These are phyloP conservation scores for Loxodonta africana DNA, from an alignment of 2,113 vertebrate genomes.

Conservation along the genomic window DNA sequence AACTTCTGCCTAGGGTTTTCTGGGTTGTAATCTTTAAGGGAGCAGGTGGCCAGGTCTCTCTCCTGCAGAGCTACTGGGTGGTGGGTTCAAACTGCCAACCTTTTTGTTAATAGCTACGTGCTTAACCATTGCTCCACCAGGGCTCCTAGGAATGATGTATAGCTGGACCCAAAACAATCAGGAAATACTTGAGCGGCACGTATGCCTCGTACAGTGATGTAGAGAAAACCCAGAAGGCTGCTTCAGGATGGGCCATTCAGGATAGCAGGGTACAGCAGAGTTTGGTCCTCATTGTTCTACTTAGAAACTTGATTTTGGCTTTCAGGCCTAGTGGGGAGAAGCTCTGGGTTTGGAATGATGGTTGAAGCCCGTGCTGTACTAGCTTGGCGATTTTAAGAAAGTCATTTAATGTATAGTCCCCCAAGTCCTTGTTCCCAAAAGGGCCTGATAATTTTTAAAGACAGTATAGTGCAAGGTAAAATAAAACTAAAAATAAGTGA, in stretches of 20 bases:
- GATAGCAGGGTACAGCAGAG: neutral
- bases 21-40: too few relatives aligned
- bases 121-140: too few relatives aligned
- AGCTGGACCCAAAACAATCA: neutral
- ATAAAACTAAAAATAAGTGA: neutral
- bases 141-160: neutral
- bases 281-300: neutral
- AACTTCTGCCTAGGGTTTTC: too few relatives aligned
- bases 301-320: neutral
- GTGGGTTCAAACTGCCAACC: too few relatives aligned
- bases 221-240: neutral
- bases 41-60: too few relatives aligned
- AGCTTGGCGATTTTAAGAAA: too few relatives aligned
- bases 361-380: too few relatives aligned
- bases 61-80: too few relatives aligned
- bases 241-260: neutral
- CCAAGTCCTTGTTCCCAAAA: too few relatives aligned
- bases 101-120: too few relatives aligned
- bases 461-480: neutral
- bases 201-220: accelerated
- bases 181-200: neutral
- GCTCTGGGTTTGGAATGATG: neutral
- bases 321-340: neutral
- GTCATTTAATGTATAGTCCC: too few relatives aligned
- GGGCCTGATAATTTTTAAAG: too few relatives aligned